A percentile compares a stretch with the other conserved stretches of the same genome.
phyloP scores from a whole-genome alignment of 2,113 vertebrate genomes.

The Entomyzon cyanotis region DNA sequence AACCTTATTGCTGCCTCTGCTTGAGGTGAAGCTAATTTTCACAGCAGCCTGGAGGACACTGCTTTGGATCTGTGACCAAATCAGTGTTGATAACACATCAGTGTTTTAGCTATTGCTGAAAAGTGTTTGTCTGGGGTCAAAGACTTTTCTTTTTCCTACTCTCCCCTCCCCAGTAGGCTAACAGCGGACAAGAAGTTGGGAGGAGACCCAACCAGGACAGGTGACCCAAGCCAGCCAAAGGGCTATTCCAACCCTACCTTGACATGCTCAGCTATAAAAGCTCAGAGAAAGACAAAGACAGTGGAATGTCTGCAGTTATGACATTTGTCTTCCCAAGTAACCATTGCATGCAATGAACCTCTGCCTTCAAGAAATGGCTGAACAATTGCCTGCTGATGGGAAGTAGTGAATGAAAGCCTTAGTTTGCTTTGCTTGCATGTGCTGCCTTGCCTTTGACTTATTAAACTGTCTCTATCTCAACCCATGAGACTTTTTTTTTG shows the following conservation, averaged over 20 bases:
- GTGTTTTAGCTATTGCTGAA: not conserved
- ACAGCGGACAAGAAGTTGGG: fast-evolving
- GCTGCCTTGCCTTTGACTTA: not conserved
- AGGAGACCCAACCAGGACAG: not conserved
- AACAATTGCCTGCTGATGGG: not conserved
- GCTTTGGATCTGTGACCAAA: not conserved
- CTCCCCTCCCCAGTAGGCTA: not conserved
- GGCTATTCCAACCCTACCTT: not conserved
- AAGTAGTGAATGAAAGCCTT: not conserved
- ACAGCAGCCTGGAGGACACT: not conserved
- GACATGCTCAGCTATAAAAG: not conserved
- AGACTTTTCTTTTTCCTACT: not conserved
- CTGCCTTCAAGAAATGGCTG: not conserved
- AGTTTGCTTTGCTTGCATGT: not conserved
- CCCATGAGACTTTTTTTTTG: fast-evolving
- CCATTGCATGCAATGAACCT: not conserved
- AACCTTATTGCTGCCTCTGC: not conserved
- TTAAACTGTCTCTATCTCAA: not conserved
- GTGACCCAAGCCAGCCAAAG: not conserved
- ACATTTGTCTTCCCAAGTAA: not conserved
- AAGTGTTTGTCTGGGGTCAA: not conserved
- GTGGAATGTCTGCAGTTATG: not conserved
- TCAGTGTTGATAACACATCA: not conserved
- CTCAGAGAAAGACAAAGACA: not conserved
- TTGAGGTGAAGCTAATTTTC: not conserved